Evolutionary conservation across 2,888 invertebrate species (phyloP), one percentile per base, ranked within the genome.

Genomic region (Pristionchus exspectatus): DNA sequence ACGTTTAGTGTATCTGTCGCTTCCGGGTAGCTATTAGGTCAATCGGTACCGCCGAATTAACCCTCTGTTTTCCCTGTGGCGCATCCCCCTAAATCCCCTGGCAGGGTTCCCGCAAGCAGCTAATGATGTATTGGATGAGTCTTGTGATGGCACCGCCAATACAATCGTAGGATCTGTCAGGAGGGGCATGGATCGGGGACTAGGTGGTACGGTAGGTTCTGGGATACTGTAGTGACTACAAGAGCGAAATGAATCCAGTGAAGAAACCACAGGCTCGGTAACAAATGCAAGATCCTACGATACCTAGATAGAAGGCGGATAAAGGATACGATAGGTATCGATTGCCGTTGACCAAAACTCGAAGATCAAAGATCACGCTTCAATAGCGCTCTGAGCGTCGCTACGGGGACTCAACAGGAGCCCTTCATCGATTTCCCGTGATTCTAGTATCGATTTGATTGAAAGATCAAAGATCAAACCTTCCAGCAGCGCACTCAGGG

Each of bases 401-500:
- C 30, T 1, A 69, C 27, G 74, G 74, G 56, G 3, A 24, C 3
- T 33, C 56, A n/a, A n/a, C n/a, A n/a, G n/a, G n/a, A n/a, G n/a
- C n/a, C n/a, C n/a, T n/a, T n/a, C n/a, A n/a, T n/a, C n/a, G n/a
- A n/a, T n/a, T n/a, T n/a, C n/a, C n/a, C n/a, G n/a, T n/a, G n/a
- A n/a, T n/a, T n/a, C n/a, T n/a, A n/a, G n/a, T n/a, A n/a, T n/a
- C n/a, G n/a, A n/a, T n/a, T n/a, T n/a, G n/a, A n/a, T n/a, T n/a
- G n/a, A n/a, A 44, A 50, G 44, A 50, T 50, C 10, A n/a, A 33
- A 77, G 21, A 24, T 77, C 21, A 77, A 50, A 88, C 87, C 87
- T 44, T 88, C 87, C 16, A 74, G 33, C 9, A 88, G 27, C 18
- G 87, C 87, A 38, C 72, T 74, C n/a, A 88, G 74, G 21, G 74